Evolutionary conservation across 2,113 vertebrate genomes (phyloP).

Genomic region (Rostratula benghalensis): DNA sequence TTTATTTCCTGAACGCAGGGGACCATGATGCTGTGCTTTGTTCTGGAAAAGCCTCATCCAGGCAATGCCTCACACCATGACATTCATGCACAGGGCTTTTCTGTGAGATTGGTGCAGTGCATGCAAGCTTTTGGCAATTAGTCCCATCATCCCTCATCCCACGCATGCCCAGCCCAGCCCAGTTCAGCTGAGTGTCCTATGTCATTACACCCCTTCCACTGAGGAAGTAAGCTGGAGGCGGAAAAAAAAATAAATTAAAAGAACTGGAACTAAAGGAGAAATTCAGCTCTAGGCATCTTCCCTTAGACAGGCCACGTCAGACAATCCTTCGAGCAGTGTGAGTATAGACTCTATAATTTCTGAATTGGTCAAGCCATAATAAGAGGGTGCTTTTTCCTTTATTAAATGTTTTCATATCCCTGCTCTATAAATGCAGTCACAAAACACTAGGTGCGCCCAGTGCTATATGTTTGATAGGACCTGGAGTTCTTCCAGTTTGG

Average conservation of each 20-base stretch:
- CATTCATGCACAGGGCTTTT: background rate
- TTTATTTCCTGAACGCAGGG: background rate
- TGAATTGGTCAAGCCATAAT: background rate
- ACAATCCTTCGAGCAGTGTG: background rate
- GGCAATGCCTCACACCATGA: rapidly evolving
- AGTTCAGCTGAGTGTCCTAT: background rate
- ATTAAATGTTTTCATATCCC: background rate
- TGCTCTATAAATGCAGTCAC: background rate
- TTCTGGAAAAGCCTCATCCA: background rate
- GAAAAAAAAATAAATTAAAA: background rate
- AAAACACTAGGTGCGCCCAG: background rate
- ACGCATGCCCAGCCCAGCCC: background rate
- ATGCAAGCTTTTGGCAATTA: background rate
- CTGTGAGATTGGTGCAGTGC: background rate
- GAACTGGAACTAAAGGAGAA: background rate
- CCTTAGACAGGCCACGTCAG: background rate
- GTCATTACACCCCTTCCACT: background rate
- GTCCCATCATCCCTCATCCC: background rate
- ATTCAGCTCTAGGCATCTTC: background rate
- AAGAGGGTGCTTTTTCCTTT: background rate
- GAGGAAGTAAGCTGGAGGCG: background rate
- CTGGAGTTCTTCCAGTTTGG: background rate
- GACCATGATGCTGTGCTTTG: background rate
- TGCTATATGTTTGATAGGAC: background rate
- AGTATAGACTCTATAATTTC: background rate